phyloP scores from a whole-genome alignment of 2,113 vertebrate genomes.

The Tiliqua scincoides region DNA sequence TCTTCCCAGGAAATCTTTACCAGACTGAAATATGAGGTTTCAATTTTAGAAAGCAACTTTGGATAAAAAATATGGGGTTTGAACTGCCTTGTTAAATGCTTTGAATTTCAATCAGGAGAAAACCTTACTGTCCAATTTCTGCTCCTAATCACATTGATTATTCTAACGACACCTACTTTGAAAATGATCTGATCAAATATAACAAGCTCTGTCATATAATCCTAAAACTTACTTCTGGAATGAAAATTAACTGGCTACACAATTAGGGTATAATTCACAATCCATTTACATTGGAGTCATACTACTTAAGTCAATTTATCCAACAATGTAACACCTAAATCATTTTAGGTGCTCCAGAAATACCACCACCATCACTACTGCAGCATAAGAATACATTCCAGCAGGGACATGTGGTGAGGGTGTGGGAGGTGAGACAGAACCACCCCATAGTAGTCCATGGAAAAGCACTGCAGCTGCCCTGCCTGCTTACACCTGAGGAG shows the following conservation, averaged over 20 bases:
- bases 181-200: background rate
- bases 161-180: background rate
- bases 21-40: background rate
- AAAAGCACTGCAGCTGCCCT: too few relatives aligned
- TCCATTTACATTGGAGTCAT: background rate
- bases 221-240: background rate
- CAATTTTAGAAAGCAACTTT: background rate
- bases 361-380: background rate
- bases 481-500: too few relatives aligned
- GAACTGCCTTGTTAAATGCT: background rate
- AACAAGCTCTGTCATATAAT: slow-evolving; percentile 3
- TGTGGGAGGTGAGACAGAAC: too few relatives aligned
- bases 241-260: background rate
- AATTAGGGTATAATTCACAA: background rate
- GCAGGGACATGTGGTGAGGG: too few relatives aligned
- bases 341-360: background rate
- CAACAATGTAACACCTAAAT: background rate
- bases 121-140: background rate
- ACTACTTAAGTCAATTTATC: background rate
- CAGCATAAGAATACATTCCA: too few relatives aligned
- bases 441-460: too few relatives aligned
- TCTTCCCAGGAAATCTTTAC: background rate
- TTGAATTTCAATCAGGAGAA: background rate
- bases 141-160: background rate
- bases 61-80: background rate